A percentile compares a stretch with the other conserved stretches of the same genome.
These are phyloP conservation scores for Coracopsis vasa DNA, from an alignment of 2,113 vertebrate genomes.

Conservation along the genomic window DNA sequence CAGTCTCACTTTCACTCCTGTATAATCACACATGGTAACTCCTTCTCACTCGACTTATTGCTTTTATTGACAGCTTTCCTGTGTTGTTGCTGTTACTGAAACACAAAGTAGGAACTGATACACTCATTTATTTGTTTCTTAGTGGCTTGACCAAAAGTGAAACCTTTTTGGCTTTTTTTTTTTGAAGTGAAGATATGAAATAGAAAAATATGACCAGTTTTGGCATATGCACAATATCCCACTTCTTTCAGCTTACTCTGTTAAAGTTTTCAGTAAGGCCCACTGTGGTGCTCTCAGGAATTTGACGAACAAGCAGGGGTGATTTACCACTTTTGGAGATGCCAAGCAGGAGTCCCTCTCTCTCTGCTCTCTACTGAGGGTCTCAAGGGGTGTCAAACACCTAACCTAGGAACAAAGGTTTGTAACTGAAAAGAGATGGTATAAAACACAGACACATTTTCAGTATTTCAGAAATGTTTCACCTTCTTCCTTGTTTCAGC, in stretches of 20 bases:
- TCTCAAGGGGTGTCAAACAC: rapidly evolving
- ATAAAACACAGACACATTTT: background rate
- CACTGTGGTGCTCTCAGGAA: background rate
- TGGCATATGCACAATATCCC: background rate
- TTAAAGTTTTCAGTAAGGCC: background rate
- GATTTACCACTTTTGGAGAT: background rate
- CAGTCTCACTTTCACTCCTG: background rate
- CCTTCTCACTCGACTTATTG: background rate
- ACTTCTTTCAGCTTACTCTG: background rate
- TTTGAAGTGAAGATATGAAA: background rate
- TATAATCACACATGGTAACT: background rate
- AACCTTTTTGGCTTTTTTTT: background rate
- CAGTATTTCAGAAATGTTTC: background rate
- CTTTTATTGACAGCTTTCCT: background rate
- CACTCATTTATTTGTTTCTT: background rate
- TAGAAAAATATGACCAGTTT: background rate
- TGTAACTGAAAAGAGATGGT: background rate
- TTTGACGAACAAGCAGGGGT: background rate
- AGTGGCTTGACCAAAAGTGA: background rate
- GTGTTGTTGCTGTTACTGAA: background rate
- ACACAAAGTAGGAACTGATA: background rate
- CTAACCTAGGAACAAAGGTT: background rate
- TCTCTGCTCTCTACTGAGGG: background rate
- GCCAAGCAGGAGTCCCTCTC: background rate
- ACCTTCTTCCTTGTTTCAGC: background rate